phyloP scores from a whole-genome alignment of 2,888 invertebrate species.

The Cryptocheilus praepositus region DNA sequence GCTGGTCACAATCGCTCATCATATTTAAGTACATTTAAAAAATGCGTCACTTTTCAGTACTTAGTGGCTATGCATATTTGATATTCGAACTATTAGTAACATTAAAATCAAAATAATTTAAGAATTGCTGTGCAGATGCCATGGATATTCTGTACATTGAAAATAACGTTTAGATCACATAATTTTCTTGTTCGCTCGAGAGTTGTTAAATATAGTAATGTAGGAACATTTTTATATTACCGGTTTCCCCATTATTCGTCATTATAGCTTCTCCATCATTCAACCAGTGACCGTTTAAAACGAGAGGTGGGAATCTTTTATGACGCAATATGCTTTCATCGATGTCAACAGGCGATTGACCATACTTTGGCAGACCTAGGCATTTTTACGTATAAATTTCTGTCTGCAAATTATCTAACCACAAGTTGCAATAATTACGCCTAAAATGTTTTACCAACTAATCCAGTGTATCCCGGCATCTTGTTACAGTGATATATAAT shows the following conservation, averaged over 20 bases:
- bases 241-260: slow-evolving; percentile 49
- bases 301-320: slow-evolving; percentile 54
- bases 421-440: not conserved
- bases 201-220: no score
- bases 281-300: slow-evolving; percentile 65
- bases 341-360: slow-evolving; percentile 64
- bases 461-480: slow-evolving; percentile 5
- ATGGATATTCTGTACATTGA: no score
- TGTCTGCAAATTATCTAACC: not conserved
- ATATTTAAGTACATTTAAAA: no score
- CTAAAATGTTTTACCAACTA: not conserved
- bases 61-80: no score
- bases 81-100: no score
- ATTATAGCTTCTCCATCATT: slow-evolving; percentile 62
- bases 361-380: slow-evolving; percentile 45
- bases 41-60: no score
- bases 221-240: no score
- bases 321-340: slow-evolving; percentile 47
- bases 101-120: no score
- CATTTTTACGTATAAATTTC: slow-evolving; percentile 2
- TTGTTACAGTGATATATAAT: not conserved
- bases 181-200: no score
- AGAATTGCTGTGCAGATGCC: no score
- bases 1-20: no score
- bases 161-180: no score